Percentiles rank a stretch among this genome's conserved stretches.
These are phyloP conservation scores for Matsumurasca onukii DNA, from an alignment of 1,140 invertebrate species.

Conservation along the genomic window DNA sequence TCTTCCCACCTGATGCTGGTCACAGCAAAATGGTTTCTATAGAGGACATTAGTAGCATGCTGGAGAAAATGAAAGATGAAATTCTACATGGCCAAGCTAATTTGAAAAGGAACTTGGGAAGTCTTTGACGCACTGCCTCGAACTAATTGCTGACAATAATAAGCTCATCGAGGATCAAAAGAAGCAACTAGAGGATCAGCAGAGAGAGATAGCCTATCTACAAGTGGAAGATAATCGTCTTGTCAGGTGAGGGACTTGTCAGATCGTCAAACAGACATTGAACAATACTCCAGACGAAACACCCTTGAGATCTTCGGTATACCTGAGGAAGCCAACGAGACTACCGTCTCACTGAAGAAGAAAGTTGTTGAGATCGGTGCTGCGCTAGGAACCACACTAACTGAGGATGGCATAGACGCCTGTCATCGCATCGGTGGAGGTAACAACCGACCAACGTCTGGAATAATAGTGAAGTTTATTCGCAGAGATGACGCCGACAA, in stretches of 20 bases:
- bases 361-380: conserved; percentile 19
- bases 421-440: neutral
- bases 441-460: neutral
- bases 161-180: neutral
- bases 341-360: neutral
- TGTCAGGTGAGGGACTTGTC: neutral
- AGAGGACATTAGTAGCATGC: neutral
- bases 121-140: conserved; percentile 6
- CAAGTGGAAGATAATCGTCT: conserved; percentile 11
- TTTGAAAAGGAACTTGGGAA: conserved; percentile 12
- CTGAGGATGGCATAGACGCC: conserved; percentile 16
- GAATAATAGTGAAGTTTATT: conserved; percentile 2
- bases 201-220: neutral
- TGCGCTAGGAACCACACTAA: neutral
- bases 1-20: neutral
- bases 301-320: conserved; percentile 28
- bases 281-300: conserved; percentile 21
- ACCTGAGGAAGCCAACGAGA: conserved; percentile 2
- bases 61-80: conserved; percentile 15
- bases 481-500: neutral
- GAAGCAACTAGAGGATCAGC: neutral
- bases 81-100: conserved; percentile 15
- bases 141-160: conserved; percentile 10
- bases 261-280: conserved; percentile 14
- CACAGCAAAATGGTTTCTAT: neutral